phyloP scores from a whole-genome alignment of 53 echinoderm and acorn worm genomes.

The Arbacia lixula region DNA sequence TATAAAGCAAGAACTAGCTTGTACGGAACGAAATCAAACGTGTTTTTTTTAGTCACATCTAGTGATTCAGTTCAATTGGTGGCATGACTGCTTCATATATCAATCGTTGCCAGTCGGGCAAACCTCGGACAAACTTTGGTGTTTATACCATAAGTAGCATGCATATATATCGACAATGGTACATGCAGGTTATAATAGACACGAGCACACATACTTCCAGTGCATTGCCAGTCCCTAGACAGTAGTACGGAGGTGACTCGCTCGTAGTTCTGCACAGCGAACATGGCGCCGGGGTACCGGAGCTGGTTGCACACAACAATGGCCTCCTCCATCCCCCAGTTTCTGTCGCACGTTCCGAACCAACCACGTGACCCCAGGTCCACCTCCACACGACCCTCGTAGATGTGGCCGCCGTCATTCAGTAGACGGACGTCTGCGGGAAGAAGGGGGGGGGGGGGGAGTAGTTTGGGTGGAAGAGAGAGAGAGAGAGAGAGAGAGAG shows the following conservation, averaged over 20 bases:
- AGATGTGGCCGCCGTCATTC: conserved; percentile 55
- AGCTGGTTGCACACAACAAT: neutral
- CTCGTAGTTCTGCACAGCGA: conserved; percentile 13
- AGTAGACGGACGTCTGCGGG: conserved; percentile 71
- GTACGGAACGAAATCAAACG: no score
- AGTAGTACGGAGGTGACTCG: conserved; percentile 20
- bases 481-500: no score
- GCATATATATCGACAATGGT: no score
- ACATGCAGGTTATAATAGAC: no score
- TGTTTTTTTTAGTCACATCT: no score
- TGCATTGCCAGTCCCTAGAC: conserved; percentile 73
- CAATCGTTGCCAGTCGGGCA: no score
- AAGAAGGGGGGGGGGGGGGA: neutral
- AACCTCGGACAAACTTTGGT: no score
- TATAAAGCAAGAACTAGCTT: no score
- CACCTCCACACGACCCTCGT: conserved; percentile 77
- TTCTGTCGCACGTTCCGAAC: conserved; percentile 74
- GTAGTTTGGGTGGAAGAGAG: no score
- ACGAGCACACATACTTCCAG: conserved; percentile 67
- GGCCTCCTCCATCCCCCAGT: conserved; percentile 53
- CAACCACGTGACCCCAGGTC: conserved; percentile 79
- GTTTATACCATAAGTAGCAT: no score
- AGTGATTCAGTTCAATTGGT: no score
- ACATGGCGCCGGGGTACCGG: conserved; percentile 66
- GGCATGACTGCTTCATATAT: no score